A percentile compares a stretch with the other conserved stretches of the same genome.
Evolutionary conservation across 2,113 vertebrate genomes (phyloP).

Genomic region (Chaetodon auriga): DNA sequence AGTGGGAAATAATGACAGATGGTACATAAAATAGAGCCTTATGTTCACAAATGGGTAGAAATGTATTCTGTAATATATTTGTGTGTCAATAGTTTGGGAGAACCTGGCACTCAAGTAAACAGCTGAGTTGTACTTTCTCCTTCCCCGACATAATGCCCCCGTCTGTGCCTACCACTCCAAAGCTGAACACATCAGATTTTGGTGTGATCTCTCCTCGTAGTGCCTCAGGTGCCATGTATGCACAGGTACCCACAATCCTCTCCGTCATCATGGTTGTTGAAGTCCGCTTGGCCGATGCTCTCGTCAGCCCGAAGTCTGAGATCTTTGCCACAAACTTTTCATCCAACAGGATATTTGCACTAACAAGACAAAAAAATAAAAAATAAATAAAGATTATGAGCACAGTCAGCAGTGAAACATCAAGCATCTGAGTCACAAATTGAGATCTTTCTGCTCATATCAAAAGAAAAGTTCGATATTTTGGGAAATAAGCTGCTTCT

Average conservation of each 20-base stretch:
- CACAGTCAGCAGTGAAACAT: neutral
- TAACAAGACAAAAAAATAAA: constrained; percentile 67
- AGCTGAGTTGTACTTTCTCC: constrained; percentile 46
- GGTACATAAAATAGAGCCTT: neutral
- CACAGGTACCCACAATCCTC: constrained; percentile 94
- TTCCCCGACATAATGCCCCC: constrained; percentile 14
- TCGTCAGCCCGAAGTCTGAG: constrained; percentile 96
- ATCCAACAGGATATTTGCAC: constrained; percentile 95
- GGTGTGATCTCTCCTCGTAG: constrained; percentile 94
- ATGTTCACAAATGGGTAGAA: constrained; percentile 40
- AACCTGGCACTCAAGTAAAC: constrained; percentile 14
- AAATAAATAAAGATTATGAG: neutral
- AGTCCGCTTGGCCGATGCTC: constrained; percentile 87
- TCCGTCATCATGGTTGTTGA: constrained; percentile 91
- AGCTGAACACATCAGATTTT: constrained; percentile 96
- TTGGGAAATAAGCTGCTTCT: too few species aligned
- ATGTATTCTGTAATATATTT: neutral
- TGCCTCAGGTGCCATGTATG: constrained; percentile 97
- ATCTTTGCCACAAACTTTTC: constrained; percentile 90
- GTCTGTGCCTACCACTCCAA: constrained; percentile 90
- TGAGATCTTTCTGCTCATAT: neutral
- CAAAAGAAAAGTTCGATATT: neutral
- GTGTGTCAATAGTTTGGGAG: constrained; percentile 42
- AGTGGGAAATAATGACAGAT: constrained; percentile 20
- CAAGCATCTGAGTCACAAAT: too few species aligned